Conservation (phyloP, 1,140 invertebrate species). For the Anastrepha ludens region DNA sequence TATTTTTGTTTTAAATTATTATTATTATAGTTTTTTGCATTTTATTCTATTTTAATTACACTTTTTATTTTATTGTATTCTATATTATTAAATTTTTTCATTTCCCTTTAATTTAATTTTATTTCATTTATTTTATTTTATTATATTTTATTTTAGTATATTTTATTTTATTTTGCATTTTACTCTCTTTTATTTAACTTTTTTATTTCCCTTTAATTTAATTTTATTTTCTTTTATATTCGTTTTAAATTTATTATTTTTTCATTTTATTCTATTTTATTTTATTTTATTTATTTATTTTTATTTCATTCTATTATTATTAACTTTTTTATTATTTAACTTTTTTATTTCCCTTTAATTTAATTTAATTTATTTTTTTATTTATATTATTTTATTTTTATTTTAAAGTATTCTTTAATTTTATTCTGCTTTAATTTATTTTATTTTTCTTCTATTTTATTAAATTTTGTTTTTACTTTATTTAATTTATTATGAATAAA, state of each 20-base stretch:
- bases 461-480: background rate
- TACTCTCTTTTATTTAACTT: background rate
- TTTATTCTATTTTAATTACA: background rate
- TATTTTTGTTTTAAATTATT: slow-evolving; percentile 15
- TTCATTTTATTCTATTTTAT: slow-evolving; percentile 2
- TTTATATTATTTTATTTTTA: background rate
- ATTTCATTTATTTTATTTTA: background rate
- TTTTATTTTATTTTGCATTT: background rate
- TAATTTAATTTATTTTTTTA: slow-evolving; percentile 22
- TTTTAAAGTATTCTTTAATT: slow-evolving; percentile 10
- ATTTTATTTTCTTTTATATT: background rate
- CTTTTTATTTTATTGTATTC: slow-evolving; percentile 3
- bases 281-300: background rate
- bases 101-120: background rate
- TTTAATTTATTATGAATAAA: background rate
- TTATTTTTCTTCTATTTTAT: slow-evolving; percentile 16
- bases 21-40: no score
- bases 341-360: background rate
- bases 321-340: background rate
- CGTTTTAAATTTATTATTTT: background rate
- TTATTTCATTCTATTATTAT: slow-evolving; percentile 36
- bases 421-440: background rate
- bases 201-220: background rate
- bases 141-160: slow-evolving; percentile 2
- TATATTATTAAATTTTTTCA: no score